Evolutionary conservation across 2,888 invertebrate species (phyloP), one percentile per base, ranked within the genome.

Genomic region (Nineta flava): DNA sequence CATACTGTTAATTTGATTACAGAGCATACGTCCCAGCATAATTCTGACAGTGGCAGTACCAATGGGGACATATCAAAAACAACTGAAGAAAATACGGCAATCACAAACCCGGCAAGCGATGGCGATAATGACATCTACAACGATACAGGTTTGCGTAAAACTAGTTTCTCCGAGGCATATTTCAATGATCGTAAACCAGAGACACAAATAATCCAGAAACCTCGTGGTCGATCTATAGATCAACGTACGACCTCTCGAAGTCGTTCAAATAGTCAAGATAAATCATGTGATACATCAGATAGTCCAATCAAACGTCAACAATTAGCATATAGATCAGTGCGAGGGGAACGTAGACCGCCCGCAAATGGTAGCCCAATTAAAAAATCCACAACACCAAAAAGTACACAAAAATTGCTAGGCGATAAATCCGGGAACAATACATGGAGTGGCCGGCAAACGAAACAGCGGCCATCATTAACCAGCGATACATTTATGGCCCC

Each of bases 141-240:
- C 56, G 77, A 76, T 58, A 79, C 81, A 2, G 83, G 84, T 4
- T 68, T 84, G 2, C 74, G 83, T 16, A 83, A 81, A 65, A 83
- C 82, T 1, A 78, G 80, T 62, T 77, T 77, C 67, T 73, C 76
- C 13, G 73, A 77, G 62, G 72, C 77, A 57, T 71, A 81, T 62
- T 74, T 76, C 66, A 67, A 72, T 51, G 73, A 76, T 58, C 71
- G 74, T 56, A 62, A 67, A 48, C 62, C 65, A 58, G 59, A 64
- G 31, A 69, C 53, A 66, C 40, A 51, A 46, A 44, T 48, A 19
- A 42, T 51, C 34, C 52, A 50, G 34, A 49, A 50, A 52, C 48
- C 46, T 47, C 56, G 47, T 35, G 53, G 51, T 34, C 48, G 44
- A 51, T 57, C 49, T 49, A 47, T 50, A 12, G 53, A 56, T 32